Base-by-base conservation (phyloP, 2,888 invertebrate species). In the Allacma fusca region DNA sequence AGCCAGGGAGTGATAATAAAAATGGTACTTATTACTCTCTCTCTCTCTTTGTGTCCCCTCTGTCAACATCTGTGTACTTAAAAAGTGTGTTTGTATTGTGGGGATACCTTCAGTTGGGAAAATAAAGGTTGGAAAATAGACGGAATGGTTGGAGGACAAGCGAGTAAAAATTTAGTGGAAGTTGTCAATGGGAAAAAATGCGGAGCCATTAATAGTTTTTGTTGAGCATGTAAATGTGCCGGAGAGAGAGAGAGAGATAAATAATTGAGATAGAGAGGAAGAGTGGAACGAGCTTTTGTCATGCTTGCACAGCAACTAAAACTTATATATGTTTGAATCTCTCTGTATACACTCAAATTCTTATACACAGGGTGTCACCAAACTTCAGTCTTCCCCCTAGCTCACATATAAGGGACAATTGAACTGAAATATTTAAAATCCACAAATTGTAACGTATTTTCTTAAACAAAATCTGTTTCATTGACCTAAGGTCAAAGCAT, bases 221-320 rank as follows among this genome's bases (percentile, higher is more conserved):
- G 62, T 62, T 62, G 62, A 24, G 12, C 62, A 62, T 62, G 62
- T 62, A 62, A 62, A 62, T 62, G 62, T 62, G 26, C 24, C 62
- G 62, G 23, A 24, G 62, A 24, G 59, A 21, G n/a, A n/a, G 23
- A 24, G 62, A 24, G 69, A 69, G 69, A 69, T 43, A 43, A 69
- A 62, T 62, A 62, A 62, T 62, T 62, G 62, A 62, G 62, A 62
- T 62, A 62, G 62, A 24, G 62, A 62, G 23, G 62, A 24, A 21
- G 62, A 62, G 62, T 62, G 62, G 62, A 62, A 62, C 62, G 62
- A 62, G 62, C 62, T 62, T 26, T 62, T 62, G 62, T 62, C 62
- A 62, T 62, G 62, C 62, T 62, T 26, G 26, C 62, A 62, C 50
- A 19, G 2, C 16, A 50, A 50, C 50, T 12, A 12, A 50, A 50